Base-by-base conservation (phyloP, 2,797 vertebrate species). In the Argyrosomus regius region DNA sequence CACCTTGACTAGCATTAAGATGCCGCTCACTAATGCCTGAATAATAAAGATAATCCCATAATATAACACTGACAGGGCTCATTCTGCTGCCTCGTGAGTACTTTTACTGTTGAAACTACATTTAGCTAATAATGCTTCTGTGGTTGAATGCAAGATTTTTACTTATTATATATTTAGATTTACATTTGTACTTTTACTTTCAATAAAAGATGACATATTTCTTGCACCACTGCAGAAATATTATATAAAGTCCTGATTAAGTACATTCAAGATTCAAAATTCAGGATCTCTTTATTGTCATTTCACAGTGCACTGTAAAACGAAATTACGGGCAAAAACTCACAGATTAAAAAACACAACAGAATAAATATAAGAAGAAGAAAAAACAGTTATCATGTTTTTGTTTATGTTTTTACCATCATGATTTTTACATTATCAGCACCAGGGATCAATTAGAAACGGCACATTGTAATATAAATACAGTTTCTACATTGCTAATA, bases 401-500 rank as follows among this genome's bases (percentile, higher is more conserved):
- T 31, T 31, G 28, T 31, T 31, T 1, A 31, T 31, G 28, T 31
- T 31, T 22, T 22, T 22, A 22, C 22, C 22, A 22, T 22, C 28
- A 45, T 53, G 5, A 17, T 50, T 65, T 45, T 63, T 41, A 1
- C 8, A 60, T 41, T 4, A 18, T 31, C 20, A 48, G 20, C 20
- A 45, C 31, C 39, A 26, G 4, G 20, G 59, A 67, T 0, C 14
- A 53, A 46, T 18, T 49, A 10, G 9, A 74, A 64, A 62, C 0
- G 46, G 59, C 28, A 78, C 52, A 70, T 50, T 58, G 6, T 10
- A 67, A 12, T 12, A 24, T 26, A 74, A 76, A 53, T 20, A 11
- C 4, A n/a, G 12, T 35, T 31, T n/a, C 56, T 49, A 35, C 16
- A 71, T 17, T 76, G 31, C 45, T 79, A 41, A 83, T 72, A 28